phyloP scores from a whole-genome alignment of 1,140 invertebrate genomes.

The Leptestheria dahalacensis region DNA sequence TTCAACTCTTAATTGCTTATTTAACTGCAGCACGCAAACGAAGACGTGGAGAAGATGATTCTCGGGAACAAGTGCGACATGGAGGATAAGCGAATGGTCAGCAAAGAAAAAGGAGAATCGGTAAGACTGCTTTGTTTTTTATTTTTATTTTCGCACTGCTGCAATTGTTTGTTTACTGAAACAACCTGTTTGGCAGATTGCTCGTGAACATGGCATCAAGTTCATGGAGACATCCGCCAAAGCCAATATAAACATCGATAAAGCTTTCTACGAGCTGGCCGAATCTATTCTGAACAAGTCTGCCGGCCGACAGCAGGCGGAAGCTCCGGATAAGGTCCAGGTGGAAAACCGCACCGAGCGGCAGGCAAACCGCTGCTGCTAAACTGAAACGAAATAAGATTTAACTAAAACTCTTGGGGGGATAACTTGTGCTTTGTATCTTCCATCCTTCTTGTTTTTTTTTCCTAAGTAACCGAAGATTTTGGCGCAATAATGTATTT shows the following conservation, averaged over 20 bases:
- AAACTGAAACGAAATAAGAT: constrained; percentile 14
- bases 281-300: constrained; percentile 88
- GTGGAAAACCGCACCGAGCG: constrained; percentile 40
- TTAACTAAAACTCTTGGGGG: not conserved
- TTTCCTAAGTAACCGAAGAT: too few relatives aligned
- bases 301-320: constrained; percentile 44
- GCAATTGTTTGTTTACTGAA: constrained; percentile 1
- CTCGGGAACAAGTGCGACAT: constrained; percentile 99
- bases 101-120: constrained; percentile 70
- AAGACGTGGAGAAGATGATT: constrained; percentile 99
- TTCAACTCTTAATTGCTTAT: constrained; percentile 10
- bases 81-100: constrained; percentile 89
- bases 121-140: constrained; percentile 35
- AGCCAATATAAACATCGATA: constrained; percentile 93
- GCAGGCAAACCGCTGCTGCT: constrained; percentile 33
- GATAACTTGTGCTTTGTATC: not conserved
- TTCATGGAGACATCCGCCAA: constrained; percentile 99
- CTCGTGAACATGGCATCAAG: constrained; percentile 89
- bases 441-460: not conserved
- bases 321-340: constrained; percentile 47
- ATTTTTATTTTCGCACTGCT: not conserved
- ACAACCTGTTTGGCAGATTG: constrained; percentile 49
- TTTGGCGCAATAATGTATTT: not conserved
- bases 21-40: constrained; percentile 78
- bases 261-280: constrained; percentile 90